A percentile compares a stretch with the other conserved stretches of the same genome.
These are phyloP conservation scores for Prunella himalayana DNA, from an alignment of 2,113 vertebrate species.

Conservation along the genomic window DNA sequence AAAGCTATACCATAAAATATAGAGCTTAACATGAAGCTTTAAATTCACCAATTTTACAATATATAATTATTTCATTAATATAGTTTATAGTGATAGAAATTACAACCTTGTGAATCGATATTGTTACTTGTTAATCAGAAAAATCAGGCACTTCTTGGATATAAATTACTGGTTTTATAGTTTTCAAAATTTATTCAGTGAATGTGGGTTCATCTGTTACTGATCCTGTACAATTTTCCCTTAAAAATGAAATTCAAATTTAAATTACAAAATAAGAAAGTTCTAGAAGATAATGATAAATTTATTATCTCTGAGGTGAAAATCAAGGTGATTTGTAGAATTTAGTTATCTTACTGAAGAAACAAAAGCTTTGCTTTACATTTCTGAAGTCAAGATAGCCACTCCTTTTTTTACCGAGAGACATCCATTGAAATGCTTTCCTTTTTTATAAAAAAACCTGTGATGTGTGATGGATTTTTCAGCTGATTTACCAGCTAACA, in stretches of 20 bases:
- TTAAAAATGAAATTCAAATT: not conserved
- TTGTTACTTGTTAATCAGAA: not conserved
- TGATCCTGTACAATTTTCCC: not conserved
- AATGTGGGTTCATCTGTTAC: not conserved
- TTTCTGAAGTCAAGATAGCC: not conserved
- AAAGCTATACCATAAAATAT: not conserved
- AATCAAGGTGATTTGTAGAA: not conserved
- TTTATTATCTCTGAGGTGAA: not conserved
- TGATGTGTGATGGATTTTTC: too few species aligned
- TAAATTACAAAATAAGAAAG: not conserved
- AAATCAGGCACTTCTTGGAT: not conserved
- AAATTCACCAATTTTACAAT: not conserved
- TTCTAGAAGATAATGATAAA: not conserved
- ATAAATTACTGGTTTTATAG: not conserved
- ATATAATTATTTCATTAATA: not conserved
- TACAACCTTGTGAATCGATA: not conserved
- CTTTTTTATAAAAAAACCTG: not conserved
- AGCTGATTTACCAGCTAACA: not conserved
- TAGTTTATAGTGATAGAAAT: not conserved
- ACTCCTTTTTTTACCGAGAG: not conserved
- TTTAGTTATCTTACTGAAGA: not conserved
- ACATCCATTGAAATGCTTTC: not conserved
- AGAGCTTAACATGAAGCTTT: not conserved
- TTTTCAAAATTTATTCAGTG: not conserved
- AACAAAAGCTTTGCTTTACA: not conserved